phyloP scores from a whole-genome alignment of 2,888 invertebrate species.

The Frankliniella intonsa region DNA sequence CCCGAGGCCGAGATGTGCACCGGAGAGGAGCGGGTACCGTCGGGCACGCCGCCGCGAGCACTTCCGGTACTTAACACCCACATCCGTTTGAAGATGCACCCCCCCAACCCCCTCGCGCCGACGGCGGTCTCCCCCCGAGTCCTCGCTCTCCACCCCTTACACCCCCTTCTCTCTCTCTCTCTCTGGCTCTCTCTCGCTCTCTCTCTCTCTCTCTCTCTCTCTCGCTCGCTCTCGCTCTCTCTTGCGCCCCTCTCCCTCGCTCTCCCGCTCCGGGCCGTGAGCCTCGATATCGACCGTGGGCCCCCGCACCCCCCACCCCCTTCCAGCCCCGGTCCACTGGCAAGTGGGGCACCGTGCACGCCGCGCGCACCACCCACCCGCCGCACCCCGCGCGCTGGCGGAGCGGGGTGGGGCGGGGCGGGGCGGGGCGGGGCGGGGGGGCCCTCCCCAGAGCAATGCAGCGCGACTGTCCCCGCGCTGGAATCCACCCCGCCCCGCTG shows the following conservation, averaged over 20 bases:
- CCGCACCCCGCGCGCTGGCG: not conserved
- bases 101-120: not conserved
- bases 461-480: slow-evolving; percentile 19
- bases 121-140: not conserved
- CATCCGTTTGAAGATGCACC: not conserved
- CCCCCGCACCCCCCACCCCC: not conserved
- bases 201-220: not conserved
- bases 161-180: no score
- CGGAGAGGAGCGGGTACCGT: no score
- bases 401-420: not conserved
- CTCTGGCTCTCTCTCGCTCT: not conserved
- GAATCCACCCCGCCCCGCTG: not conserved
- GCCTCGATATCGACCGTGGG: not conserved
- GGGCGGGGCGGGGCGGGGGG: not conserved
- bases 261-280: not conserved
- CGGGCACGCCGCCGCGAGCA: no score
- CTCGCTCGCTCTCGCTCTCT: not conserved
- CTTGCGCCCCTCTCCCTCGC: not conserved
- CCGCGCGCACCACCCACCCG: not conserved
- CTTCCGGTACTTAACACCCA: not conserved
- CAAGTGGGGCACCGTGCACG: slow-evolving; percentile 23
- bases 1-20: no score
- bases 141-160: not conserved
- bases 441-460: not conserved
- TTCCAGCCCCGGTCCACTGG: not conserved